Evolutionary conservation across 2,797 vertebrate species (phyloP), one percentile per base, ranked within the genome.

Genomic region (Erpetoichthys calabaricus): DNA sequence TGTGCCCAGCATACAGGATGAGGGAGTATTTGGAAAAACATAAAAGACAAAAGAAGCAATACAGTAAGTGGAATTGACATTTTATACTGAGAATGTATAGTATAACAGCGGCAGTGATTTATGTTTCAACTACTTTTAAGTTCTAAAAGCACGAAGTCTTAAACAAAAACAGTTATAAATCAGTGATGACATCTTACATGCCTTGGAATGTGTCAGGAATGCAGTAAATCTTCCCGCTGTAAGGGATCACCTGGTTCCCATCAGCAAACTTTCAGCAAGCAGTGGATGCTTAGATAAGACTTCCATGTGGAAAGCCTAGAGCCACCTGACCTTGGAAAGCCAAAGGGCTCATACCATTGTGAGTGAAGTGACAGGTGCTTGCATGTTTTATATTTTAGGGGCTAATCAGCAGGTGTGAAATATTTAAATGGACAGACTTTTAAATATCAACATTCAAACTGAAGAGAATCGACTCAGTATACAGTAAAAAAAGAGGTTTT

Each of bases 101-200:
- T 25, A 25, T 25, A 25, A 25, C 25, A 25, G 25, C 25, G 25
- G 25, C 25, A 25, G 25, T 25, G 25, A 25, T 25, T 25, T 25
- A 25, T 25, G 25, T 25, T 56, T 49, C 8, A 50, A 55, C 8
- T 25, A 6, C 50, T 9, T 9, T 9, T 51, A 25, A n/a, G 50
- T 6, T 58, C 54, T 57, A 63, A 52, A 63, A 59, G 63, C 51
- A 45, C 60, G 61, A 49, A 63, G 59, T 64, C 62, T 64, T 58
- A 75, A 68, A 61, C 51, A 44, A 57, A 64, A 56, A 60, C 8
- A 45, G 1, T 47, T 51, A 55, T 67, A 60, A 67, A 67, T 65
- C 61, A 65, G 44, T 6, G 55, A 47, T 59, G 58, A 60, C 56
- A 59, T 73, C 60, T 67, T 53, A 68, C 59, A 56, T 49, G 59